Conservation (phyloP, 2,888 invertebrate genomes). For the Odiellus spinosus region DNA sequence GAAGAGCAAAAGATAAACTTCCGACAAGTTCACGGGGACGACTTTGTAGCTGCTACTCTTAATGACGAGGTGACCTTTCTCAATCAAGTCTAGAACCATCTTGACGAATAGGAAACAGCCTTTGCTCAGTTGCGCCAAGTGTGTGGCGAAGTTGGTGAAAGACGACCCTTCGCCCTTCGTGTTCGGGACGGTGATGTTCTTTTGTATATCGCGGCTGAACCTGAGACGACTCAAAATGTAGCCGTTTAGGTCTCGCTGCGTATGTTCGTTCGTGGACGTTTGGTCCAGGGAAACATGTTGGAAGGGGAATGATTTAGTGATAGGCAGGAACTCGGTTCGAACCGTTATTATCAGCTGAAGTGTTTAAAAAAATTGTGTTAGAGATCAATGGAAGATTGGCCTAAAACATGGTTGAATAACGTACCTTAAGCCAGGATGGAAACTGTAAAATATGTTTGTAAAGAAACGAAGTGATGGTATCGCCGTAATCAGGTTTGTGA, state of each 20-base stretch:
- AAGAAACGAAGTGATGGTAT: conserved; percentile 80
- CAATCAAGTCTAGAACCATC: conserved; percentile 75
- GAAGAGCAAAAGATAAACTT: conserved; percentile 79
- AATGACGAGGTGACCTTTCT: conserved; percentile 75
- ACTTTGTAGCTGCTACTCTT: conserved; percentile 87
- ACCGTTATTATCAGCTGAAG: conserved; percentile 57
- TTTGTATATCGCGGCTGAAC: conserved; percentile 63
- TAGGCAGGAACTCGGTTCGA: conserved; percentile 62
- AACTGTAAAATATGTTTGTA: conserved; percentile 57
- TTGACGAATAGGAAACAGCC: conserved; percentile 87
- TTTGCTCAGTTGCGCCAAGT: conserved; percentile 61
- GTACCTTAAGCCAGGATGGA: conserved; percentile 68
- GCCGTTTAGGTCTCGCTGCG: conserved; percentile 52
- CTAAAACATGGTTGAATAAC: background rate
- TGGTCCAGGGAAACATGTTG: conserved; percentile 34
- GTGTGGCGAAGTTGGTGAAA: conserved; percentile 58
- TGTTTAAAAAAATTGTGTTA: background rate
- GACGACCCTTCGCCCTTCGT: conserved; percentile 32
- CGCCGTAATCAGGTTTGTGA: conserved; percentile 83
- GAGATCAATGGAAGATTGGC: background rate
- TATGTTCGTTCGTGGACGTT: conserved; percentile 23
- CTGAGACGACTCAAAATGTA: conserved; percentile 70
- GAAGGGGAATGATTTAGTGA: conserved; percentile 67
- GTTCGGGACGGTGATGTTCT: conserved; percentile 39
- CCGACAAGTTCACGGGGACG: conserved; percentile 67